phyloP scores from a whole-genome alignment of 1,140 invertebrate species.

The Microplitis demolitor region DNA sequence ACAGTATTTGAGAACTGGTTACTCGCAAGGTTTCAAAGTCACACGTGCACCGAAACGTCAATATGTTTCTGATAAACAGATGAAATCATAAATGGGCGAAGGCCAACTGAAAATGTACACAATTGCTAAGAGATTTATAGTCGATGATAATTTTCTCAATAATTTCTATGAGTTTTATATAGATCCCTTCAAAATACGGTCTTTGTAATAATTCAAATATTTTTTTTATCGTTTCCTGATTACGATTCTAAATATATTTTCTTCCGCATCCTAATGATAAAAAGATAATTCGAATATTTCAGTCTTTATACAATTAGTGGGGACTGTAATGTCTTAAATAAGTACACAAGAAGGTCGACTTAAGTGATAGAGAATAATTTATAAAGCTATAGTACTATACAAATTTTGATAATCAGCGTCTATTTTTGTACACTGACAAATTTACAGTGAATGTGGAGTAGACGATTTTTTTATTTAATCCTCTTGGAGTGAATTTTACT shows the following conservation, averaged over 20 bases:
- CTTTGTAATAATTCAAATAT: background rate
- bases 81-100: conserved; percentile 52
- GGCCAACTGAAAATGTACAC: conserved; percentile 32
- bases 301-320: conserved; percentile 17
- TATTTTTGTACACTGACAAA: too few relatives aligned
- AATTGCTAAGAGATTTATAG: background rate
- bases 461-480: too few relatives aligned
- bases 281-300: conserved; percentile 26
- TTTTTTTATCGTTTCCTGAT: background rate
- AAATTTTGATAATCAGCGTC: background rate
- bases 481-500: too few relatives aligned
- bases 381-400: background rate
- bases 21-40: conserved; percentile 28
- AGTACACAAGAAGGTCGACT: background rate
- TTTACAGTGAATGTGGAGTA: too few relatives aligned
- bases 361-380: conserved; percentile 3
- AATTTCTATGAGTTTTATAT: background rate
- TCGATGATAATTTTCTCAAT: background rate
- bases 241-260: background rate
- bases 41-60: conserved; percentile 29
- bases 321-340: background rate
- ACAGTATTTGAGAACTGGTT: conserved; percentile 37
- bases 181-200: background rate
- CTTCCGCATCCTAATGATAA: conserved; percentile 2
- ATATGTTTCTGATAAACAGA: conserved; percentile 32